Conservation (phyloP, 1,140 invertebrate species). For the Bombus balteatus region DNA sequence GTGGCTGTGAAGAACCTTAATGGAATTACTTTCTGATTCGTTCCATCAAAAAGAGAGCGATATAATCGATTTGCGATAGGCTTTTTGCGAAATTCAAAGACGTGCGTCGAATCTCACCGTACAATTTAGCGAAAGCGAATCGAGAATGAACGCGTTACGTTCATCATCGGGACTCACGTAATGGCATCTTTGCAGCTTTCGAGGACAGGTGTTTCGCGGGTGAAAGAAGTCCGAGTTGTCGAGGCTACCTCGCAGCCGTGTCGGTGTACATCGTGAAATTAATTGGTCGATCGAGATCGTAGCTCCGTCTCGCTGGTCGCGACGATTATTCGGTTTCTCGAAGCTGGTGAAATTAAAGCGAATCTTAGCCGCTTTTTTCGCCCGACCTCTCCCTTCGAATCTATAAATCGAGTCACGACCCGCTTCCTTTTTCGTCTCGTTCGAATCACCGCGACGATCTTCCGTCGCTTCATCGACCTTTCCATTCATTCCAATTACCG, state of each 20-base stretch:
- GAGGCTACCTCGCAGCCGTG: neutral
- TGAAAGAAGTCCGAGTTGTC: neutral
- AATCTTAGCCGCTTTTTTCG: neutral
- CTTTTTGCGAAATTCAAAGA: neutral
- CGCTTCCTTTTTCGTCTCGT: neutral
- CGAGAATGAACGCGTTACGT: neutral
- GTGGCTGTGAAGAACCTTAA: neutral
- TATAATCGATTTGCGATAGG: neutral
- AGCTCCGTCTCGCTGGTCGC: neutral
- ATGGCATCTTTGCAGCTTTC: neutral
- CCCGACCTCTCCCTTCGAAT: neutral
- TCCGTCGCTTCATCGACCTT: neutral
- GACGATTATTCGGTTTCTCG: no score
- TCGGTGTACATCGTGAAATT: conserved; percentile 37
- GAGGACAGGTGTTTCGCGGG: conserved; percentile 16
- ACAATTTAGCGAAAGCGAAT: conserved; percentile 2
- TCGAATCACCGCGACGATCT: neutral
- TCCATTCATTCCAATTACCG: conserved; percentile 7
- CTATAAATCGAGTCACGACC: conserved; percentile 16
- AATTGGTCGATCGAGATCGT: conserved; percentile 45
- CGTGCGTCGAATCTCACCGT: neutral
- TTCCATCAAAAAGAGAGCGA: neutral
- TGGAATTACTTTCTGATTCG: no score
- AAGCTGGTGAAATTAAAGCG: neutral
- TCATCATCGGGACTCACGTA: neutral